These are phyloP conservation scores for Ornithorhynchus anatinus DNA, from an alignment of 2,113 vertebrate species.

Conservation along the genomic window DNA sequence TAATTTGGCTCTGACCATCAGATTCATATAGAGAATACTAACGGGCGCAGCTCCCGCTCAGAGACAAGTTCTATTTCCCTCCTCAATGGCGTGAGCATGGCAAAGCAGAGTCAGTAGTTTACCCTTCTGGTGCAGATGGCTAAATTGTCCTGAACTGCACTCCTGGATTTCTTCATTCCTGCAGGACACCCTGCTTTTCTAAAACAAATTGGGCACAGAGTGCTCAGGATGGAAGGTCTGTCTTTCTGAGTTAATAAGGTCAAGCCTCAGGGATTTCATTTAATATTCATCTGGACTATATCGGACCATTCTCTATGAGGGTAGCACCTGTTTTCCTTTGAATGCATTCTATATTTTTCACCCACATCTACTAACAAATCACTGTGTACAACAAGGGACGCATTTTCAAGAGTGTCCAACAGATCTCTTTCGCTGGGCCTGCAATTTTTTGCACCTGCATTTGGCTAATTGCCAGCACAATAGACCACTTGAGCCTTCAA, in stretches of 20 bases:
- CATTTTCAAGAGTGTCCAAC: conserved; percentile 51
- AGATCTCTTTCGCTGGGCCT: conserved; percentile 40
- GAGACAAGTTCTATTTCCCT: conserved; percentile 43
- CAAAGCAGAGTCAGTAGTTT: neutral
- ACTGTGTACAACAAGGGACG: neutral
- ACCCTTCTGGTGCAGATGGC: conserved; percentile 38
- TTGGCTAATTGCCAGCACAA: conserved; percentile 55
- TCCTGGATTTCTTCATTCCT: conserved; percentile 30
- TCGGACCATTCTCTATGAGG: conserved; percentile 46
- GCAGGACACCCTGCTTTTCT: conserved; percentile 43
- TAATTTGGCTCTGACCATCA: conserved; percentile 48
- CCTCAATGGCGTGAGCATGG: neutral
- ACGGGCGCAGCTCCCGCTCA: conserved; percentile 24
- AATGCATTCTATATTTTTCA: conserved; percentile 22
- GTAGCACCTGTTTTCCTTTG: conserved; percentile 47
- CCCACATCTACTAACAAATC: neutral
- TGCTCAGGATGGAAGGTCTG: conserved; percentile 47
- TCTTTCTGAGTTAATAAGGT: conserved; percentile 63
- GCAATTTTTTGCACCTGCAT: conserved; percentile 54
- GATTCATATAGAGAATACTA: conserved; percentile 44
- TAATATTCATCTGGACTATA: conserved; percentile 63
- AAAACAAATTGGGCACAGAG: conserved; percentile 44
- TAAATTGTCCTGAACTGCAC: conserved; percentile 39
- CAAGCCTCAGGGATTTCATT: conserved; percentile 62
- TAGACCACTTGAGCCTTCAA: conserved; percentile 36